Evolutionary conservation across 2,797 vertebrate species (phyloP), one percentile per base, ranked within the genome.

Genomic region (Parambassis ranga): DNA sequence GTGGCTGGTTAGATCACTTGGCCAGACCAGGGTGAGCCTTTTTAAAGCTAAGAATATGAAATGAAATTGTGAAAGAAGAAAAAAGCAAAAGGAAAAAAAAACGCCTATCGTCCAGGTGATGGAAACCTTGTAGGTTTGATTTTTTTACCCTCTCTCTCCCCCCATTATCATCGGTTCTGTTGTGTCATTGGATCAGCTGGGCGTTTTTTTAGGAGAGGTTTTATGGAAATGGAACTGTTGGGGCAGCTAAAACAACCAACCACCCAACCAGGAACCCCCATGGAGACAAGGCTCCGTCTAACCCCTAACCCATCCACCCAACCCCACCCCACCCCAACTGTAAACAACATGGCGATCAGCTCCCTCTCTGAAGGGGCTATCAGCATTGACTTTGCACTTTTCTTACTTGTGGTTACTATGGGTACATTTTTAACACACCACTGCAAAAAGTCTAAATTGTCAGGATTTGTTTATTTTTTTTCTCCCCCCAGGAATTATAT

Each of bases 31-130:
- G 78, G 80, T 65, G 55, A 83, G 89, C 79, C 80, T 75, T 91
- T 90, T 91, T 87, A 86, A 87, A 92, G 79, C 87, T 89, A 90
- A 88, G 87, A 87, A 84, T 85, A 88, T 86, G 82, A 88, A 84
- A 87, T 82, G 64, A 88, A 91, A 89, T 88, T 72, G 77, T 87
- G 69, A 86, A 84, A 86, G 66, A 84, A 85, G 75, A 85, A 62
- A 78, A 58, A 77, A 64, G 52, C n/a, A 33, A 67, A 57, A 46
- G 62, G 50, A 56, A 73, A 69, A 72, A 82, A 87, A 90, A 86
- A 68, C 82, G 92, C 94, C 93, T 94, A 78, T 93, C 82, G 75
- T 91, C 86, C 88, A 91, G 92, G 87, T 93, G 94, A 96, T 95
- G 95, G 93, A 95, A 93, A 92, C 91, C 86, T 85, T 63, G 67